A percentile compares a stretch with the other conserved stretches of the same genome.
These are phyloP conservation scores for Equus quagga DNA, from an alignment of 2,113 vertebrate genomes.

Conservation along the genomic window DNA sequence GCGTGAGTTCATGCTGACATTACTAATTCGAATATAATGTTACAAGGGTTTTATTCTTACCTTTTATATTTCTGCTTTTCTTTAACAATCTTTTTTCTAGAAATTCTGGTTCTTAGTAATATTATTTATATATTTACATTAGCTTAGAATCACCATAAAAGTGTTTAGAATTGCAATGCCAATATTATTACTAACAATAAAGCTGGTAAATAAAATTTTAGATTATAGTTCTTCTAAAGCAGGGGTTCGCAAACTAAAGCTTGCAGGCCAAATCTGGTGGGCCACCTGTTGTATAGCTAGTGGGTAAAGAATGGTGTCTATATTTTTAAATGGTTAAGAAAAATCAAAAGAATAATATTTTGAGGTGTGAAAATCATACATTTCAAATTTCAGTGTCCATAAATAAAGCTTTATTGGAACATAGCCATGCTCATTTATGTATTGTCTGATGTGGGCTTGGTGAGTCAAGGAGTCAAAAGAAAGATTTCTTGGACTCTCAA, in stretches of 20 bases:
- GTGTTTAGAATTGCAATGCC: background rate
- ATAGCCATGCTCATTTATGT: background rate
- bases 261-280: background rate
- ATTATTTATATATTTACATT: background rate
- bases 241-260: background rate
- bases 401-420: background rate
- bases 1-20: background rate
- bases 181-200: slow-evolving; percentile 24
- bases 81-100: background rate
- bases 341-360: background rate
- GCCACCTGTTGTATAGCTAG: background rate
- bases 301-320: background rate
- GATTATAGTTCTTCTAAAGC: background rate
- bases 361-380: background rate
- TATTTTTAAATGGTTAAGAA: background rate
- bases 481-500: too few species aligned
- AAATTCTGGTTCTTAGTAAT: slow-evolving; percentile 18
- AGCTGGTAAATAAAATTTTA: background rate
- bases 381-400: background rate
- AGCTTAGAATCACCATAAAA: background rate
- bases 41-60: background rate
- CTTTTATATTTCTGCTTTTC: background rate
- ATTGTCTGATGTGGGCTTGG: background rate
- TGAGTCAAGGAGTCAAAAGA: too few species aligned
- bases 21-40: background rate